A percentile compares a stretch with the other conserved stretches of the same genome.
Conservation (phyloP, 2,888 invertebrate species). For the Aphelenchoides bicaudatus region DNA sequence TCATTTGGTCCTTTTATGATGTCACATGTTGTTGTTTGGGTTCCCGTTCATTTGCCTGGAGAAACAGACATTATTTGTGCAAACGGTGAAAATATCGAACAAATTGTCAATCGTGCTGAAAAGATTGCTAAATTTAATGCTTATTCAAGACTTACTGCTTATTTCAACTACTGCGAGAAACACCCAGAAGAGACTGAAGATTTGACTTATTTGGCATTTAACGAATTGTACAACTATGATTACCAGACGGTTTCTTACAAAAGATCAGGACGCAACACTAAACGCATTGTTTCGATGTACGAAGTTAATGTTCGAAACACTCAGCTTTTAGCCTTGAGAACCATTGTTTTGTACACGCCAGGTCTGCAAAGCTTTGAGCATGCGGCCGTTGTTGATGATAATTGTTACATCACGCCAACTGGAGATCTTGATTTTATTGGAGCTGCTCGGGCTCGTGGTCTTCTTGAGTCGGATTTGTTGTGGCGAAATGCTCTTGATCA, state of each 20-base stretch:
- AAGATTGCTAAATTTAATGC: too few relatives aligned
- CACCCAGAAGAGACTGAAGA: not conserved
- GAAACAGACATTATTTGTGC: not conserved
- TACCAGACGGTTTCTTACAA: not conserved
- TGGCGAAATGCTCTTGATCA: constrained; percentile 1
- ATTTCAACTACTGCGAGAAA: not conserved
- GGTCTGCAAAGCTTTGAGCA: not conserved
- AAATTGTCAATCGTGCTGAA: not conserved
- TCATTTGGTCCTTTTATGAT: not conserved
- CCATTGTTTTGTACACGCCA: not conserved
- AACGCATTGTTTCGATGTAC: not conserved
- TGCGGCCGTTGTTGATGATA: not conserved
- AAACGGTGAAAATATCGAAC: not conserved
- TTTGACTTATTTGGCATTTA: not conserved
- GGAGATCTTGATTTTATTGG: not conserved
- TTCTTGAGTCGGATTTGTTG: not conserved
- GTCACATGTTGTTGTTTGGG: not conserved
- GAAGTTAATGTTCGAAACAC: not conserved
- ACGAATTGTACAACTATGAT: not conserved
- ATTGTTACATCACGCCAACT: not conserved
- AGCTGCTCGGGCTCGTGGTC: not conserved
- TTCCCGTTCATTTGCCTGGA: not conserved
- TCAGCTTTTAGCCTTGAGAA: not conserved
- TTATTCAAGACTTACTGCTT: not conserved
- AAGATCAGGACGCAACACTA: not conserved